phyloP scores from a whole-genome alignment of 1,140 invertebrate species.

The Monomorium pharaonis region DNA sequence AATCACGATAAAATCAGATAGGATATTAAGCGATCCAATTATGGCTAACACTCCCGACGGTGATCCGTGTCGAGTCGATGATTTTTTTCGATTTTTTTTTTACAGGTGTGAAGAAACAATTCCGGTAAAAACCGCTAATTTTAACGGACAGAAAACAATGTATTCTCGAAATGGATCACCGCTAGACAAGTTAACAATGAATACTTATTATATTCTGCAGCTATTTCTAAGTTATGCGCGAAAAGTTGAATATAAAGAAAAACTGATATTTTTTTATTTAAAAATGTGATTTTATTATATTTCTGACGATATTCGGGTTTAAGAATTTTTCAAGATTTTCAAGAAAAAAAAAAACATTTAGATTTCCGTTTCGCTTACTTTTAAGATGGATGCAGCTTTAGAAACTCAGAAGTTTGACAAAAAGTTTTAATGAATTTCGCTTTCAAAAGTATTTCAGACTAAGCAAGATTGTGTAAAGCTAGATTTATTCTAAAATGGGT shows the following conservation, averaged over 20 bases:
- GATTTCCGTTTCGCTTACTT: background rate
- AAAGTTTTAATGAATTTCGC: background rate
- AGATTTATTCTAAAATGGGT: background rate
- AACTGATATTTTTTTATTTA: background rate
- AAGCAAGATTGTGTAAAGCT: background rate
- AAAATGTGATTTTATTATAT: slow-evolving; percentile 10
- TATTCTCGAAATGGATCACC: slow-evolving; percentile 49
- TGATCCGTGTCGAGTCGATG: slow-evolving; percentile 40
- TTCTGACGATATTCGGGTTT: background rate
- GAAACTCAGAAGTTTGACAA: background rate
- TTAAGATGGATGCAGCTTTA: background rate
- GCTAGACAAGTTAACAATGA: slow-evolving; percentile 29
- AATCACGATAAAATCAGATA: slow-evolving; percentile 64
- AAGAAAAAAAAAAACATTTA: background rate
- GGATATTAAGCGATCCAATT: slow-evolving; percentile 65
- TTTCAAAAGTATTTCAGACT: background rate
- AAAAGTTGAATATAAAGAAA: slow-evolving; percentile 23
- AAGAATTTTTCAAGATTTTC: slow-evolving; percentile 2
- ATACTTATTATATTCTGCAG: slow-evolving; percentile 76
- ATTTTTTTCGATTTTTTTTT: background rate
- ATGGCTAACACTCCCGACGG: slow-evolving; percentile 61
- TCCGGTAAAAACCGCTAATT: background rate
- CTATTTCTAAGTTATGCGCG: slow-evolving; percentile 80
- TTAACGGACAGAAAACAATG: background rate
- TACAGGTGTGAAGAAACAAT: background rate